Evolutionary conservation across 2,113 vertebrate genomes (phyloP).

Genomic region (Elephantulus edwardii): DNA sequence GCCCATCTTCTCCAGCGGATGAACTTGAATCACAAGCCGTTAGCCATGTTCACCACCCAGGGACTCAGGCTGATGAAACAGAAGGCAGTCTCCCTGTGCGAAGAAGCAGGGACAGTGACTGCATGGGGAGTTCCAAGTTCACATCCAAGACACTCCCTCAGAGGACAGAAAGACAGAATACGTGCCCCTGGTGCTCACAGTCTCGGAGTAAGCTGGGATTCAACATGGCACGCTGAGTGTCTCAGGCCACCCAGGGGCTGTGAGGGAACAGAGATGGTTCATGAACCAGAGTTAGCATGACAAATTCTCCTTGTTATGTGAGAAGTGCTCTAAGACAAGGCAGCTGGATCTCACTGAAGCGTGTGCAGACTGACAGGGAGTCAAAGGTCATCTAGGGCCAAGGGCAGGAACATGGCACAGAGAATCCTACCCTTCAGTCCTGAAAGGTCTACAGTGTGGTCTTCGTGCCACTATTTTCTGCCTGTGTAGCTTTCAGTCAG

Average conservation of each 20-base stretch:
- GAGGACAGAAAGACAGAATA: too few relatives aligned
- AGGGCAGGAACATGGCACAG: rapidly evolving
- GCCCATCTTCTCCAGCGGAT: too few relatives aligned
- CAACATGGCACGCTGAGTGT: rapidly evolving
- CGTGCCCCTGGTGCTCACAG: too few relatives aligned
- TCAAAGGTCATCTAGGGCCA: too few relatives aligned
- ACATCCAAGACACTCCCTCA: not conserved
- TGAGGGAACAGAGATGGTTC: rapidly evolving
- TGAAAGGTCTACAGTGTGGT: rapidly evolving
- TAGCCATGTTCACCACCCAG: not conserved
- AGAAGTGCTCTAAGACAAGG: too few relatives aligned
- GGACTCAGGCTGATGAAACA: not conserved
- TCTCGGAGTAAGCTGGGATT: too few relatives aligned
- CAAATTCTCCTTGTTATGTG: rapidly evolving
- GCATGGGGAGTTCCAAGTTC: not conserved
- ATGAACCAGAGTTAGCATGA: rapidly evolving
- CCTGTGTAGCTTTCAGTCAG: too few relatives aligned
- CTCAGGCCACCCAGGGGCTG: rapidly evolving
- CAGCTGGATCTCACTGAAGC: not conserved
- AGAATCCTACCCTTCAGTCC: rapidly evolving
- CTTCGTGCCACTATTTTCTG: rapidly evolving
- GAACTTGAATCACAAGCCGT: not conserved
- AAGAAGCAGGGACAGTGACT: not conserved
- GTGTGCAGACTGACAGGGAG: not conserved
- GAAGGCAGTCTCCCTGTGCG: too few relatives aligned